Base-by-base conservation (phyloP, 2,888 invertebrate genomes). In the Marronus borbonicus region DNA sequence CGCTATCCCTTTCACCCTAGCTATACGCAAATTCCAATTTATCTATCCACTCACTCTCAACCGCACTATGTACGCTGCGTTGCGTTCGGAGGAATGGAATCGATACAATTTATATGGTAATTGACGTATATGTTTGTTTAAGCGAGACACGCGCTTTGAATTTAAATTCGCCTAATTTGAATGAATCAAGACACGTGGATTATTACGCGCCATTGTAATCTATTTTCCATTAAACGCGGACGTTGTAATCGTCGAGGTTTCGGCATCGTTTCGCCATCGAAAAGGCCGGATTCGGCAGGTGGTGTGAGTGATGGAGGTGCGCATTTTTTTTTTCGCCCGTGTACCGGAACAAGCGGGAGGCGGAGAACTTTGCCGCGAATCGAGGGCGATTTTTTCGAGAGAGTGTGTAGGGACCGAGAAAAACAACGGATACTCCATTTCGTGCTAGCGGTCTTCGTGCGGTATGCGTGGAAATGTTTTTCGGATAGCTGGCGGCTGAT, bases 91-190 rank as follows among this genome's bases (percentile, higher is more conserved):
- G 60, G 39, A 60, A 74, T 44, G 72, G 44, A 60, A 74, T 44
- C 72, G 76, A 80, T 80, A 81, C 80, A 80, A 81, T 81, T 81
- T 81, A 81, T 81, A 81, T 81, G 81, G 80, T 81, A 81, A 81
- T 81, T 80, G 79, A 76, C 78, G 76, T 77, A 80, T 77, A 62
- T 77, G 77, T 77, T 77, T 77, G 77, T 77, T 77, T 72, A 64
- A 81, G 70, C 66, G 76, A 78, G 65, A 76, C 78, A 79, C 72
- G 72, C 78, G 80, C 78, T 66, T 68, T 65, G 80, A 81, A 81
- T 81, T 81, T 80, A 78, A 80, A 81, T 81, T 81, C 77, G 31
- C 78, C 50, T 60, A 76, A 80, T 80, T 80, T 79, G 79, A 78
- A 77, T 80, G 68, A 78, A 79, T 68, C 58, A 79, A 79, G 77